Evolutionary conservation across 2,113 vertebrate species (phyloP).

Genomic region (Alligator sinensis): DNA sequence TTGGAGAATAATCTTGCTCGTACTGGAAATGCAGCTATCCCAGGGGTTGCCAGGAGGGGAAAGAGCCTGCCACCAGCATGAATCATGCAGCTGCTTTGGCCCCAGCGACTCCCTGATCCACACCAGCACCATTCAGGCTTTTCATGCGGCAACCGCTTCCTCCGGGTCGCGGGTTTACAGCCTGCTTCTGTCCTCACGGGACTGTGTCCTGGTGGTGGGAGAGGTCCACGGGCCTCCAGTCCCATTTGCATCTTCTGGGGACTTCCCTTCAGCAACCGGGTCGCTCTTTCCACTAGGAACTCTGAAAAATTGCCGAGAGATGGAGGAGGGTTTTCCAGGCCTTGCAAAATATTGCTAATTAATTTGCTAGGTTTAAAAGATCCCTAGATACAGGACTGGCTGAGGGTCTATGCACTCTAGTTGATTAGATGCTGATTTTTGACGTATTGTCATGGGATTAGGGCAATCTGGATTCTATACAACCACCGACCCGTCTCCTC

Average conservation of each 20-base stretch:
- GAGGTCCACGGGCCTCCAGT: not conserved
- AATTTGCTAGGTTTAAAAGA: not conserved
- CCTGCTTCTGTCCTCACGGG: not conserved
- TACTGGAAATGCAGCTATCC: accelerated
- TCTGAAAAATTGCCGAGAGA: not conserved
- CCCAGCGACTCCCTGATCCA: not conserved
- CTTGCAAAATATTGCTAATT: not conserved
- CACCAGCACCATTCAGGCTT: not conserved
- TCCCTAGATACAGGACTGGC: not conserved
- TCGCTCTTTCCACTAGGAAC: accelerated
- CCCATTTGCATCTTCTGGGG: not conserved
- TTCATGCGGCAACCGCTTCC: not conserved
- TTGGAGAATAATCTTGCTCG: not conserved
- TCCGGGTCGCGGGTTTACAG: not conserved
- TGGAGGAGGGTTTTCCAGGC: not conserved
- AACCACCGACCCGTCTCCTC: not conserved
- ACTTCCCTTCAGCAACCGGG: not conserved
- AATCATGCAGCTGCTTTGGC: not conserved
- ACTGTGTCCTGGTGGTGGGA: not conserved
- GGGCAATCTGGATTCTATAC: not conserved
- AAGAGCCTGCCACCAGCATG: not conserved
- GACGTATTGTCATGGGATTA: not conserved
- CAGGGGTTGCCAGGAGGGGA: not conserved
- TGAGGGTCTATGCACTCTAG: accelerated
- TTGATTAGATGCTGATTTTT: not conserved